These are phyloP conservation scores for Dermatophagoides farinae DNA, from an alignment of 1,140 invertebrate genomes.

Conservation along the genomic window DNA sequence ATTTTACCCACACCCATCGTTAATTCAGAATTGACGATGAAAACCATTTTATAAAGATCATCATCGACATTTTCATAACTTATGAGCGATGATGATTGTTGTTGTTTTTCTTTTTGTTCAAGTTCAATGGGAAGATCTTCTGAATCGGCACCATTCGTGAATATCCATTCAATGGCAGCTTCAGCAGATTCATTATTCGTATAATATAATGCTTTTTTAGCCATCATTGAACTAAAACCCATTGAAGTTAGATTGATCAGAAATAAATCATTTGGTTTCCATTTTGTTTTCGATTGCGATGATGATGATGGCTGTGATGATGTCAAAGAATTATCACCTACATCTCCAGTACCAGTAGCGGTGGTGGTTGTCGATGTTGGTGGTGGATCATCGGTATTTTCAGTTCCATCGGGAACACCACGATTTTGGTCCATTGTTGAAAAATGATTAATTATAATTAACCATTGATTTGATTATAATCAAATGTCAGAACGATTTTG, in stretches of 20 bases:
- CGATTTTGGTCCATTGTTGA: neutral
- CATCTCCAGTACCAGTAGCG: neutral
- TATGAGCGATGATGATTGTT: neutral
- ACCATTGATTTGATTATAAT: too few relatives aligned
- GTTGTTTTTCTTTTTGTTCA: neutral
- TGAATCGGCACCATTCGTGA: constrained; percentile 30
- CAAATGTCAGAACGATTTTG: too few relatives aligned
- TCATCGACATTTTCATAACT: neutral
- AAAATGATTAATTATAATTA: too few relatives aligned
- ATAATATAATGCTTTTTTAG: constrained; percentile 32
- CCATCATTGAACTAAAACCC: constrained; percentile 25
- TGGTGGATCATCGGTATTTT: neutral
- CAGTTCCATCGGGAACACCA: constrained; percentile 3
- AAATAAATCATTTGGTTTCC: constrained; percentile 25
- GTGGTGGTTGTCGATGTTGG: neutral
- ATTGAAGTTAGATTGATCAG: constrained; percentile 24
- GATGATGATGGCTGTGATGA: neutral
- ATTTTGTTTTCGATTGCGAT: constrained; percentile 7
- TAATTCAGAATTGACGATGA: constrained; percentile 38
- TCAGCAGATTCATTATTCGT: constrained; percentile 35
- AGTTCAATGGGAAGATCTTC: constrained; percentile 21
- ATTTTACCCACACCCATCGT: constrained; percentile 40
- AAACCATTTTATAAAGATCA: constrained; percentile 38
- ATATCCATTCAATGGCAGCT: constrained; percentile 33
- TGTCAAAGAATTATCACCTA: neutral